Percentiles rank a stretch among this genome's conserved stretches.
These are phyloP conservation scores for Armadillidium nasatum DNA, from an alignment of 1,140 invertebrate genomes.

Conservation along the genomic window DNA sequence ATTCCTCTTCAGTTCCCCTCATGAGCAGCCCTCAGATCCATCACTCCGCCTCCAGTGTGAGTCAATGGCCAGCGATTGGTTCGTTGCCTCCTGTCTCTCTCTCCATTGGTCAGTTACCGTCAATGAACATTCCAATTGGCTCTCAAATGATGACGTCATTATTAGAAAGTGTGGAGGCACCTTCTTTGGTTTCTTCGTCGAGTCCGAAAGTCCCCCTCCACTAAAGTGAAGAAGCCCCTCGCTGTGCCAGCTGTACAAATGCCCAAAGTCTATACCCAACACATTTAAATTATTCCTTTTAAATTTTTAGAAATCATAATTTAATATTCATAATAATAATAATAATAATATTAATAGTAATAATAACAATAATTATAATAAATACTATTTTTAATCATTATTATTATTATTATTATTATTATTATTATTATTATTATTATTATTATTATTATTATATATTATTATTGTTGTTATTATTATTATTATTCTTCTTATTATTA, in stretches of 20 bases:
- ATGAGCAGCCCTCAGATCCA: not conserved
- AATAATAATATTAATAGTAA: too few species aligned
- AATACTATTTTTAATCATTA: too few species aligned
- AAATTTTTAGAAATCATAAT: too few species aligned
- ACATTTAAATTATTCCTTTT: not conserved
- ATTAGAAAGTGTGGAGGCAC: not conserved
- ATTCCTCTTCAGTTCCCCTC: not conserved
- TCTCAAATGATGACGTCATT: not conserved
- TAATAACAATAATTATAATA: too few species aligned
- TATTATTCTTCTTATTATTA: too few species aligned
- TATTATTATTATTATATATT: too few species aligned
- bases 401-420: too few species aligned
- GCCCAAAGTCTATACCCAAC: not conserved
- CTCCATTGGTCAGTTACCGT: not conserved
- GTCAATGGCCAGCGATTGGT: not conserved
- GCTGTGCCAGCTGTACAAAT: not conserved
- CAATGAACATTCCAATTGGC: not conserved
- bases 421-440: too few species aligned
- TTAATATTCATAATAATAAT: too few species aligned
- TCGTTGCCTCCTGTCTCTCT: not conserved
- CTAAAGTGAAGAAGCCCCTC: not conserved
- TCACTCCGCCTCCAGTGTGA: not conserved
- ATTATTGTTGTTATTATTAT: too few species aligned
- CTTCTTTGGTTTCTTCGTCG: not conserved
- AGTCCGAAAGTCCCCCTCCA: not conserved